Evolutionary conservation across 1,140 invertebrate species (phyloP), one percentile per base, ranked within the genome.

Genomic region (Drosophila triauraria): DNA sequence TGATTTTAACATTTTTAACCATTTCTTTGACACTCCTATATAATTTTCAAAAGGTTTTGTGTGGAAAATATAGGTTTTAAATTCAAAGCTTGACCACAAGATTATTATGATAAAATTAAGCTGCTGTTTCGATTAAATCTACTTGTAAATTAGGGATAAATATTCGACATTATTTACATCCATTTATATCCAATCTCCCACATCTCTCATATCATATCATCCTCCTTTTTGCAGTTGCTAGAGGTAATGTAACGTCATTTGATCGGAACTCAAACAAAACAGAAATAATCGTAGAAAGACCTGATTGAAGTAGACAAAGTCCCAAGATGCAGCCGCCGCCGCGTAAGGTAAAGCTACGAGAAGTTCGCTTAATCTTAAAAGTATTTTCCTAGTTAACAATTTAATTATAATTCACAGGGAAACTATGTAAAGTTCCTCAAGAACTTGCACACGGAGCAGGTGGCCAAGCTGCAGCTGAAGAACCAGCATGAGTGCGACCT

Each of bases 401-500:
- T 13, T 17, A 0, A 23, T 17, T 4, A n/a, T 13, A 20, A 15
- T 42, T 13, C 15, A 2, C 93, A 98, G 97, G 96, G 97, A 91
- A 97, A 97, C 93, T 96, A 96, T 93, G 95, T 96, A 82, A 98
- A 97, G 94, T 98, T 96, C 94, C 94, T 98, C 69, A 98, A 98
- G 94, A 97, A 97, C 94, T 94, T 98, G 53, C 98, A 99, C 93
- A 95, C 96, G 58, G 98, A 99, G 93, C 98, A 99, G 93, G 95
- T 98, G 54, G 95, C 97, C 7, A 98, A 98, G 93, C 94, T 99
- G 75, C 96, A 98, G 92, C 94, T 96, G 30, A 99, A 99, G 93
- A 98, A 99, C 93, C 98, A 99, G 93, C 98, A 99, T 94, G 98
- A 99, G 92, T 98, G 97, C 93, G 98, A 99, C 93, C 94, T 99